These are phyloP conservation scores for Gastrophysa polygoni DNA, from an alignment of 2,888 invertebrate species.

Conservation along the genomic window DNA sequence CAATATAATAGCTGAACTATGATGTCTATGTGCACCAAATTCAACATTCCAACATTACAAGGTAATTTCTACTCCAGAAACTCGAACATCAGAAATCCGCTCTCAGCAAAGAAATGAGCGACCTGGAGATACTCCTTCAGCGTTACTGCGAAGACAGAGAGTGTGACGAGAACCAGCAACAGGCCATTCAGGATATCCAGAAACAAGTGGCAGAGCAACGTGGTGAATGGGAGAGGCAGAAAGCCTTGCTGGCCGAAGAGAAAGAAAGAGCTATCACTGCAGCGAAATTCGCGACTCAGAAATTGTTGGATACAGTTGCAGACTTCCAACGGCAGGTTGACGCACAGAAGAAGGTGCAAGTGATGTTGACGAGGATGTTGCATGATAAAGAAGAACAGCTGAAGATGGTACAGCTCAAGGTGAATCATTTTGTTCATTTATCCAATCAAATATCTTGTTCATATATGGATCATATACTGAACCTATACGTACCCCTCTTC, in stretches of 20 bases:
- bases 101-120: slow-evolving; percentile 34
- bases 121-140: slow-evolving; percentile 38
- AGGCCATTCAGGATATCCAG: slow-evolving; percentile 33
- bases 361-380: slow-evolving; percentile 48
- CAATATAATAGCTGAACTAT: not conserved
- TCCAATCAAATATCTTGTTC: too few relatives aligned
- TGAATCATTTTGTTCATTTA: too few relatives aligned
- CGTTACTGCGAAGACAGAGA: slow-evolving; percentile 30
- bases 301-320: slow-evolving; percentile 50
- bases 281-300: slow-evolving; percentile 52
- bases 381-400: slow-evolving; percentile 49
- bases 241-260: slow-evolving; percentile 39
- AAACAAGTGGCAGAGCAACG: slow-evolving; percentile 36
- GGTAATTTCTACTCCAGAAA: slow-evolving; percentile 27
- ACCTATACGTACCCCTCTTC: too few relatives aligned
- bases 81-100: slow-evolving; percentile 38
- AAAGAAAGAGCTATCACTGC: slow-evolving; percentile 50
- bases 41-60: too few relatives aligned
- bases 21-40: not conserved
- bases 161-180: slow-evolving; percentile 31
- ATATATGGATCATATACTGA: too few relatives aligned
- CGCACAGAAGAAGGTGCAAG: slow-evolving; percentile 48
- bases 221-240: slow-evolving; percentile 41
- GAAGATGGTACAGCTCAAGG: slow-evolving; percentile 37
- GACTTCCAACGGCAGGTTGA: slow-evolving; percentile 51